Conservation (phyloP, 2,113 vertebrate species). For the Hippocampus abdominalis region DNA sequence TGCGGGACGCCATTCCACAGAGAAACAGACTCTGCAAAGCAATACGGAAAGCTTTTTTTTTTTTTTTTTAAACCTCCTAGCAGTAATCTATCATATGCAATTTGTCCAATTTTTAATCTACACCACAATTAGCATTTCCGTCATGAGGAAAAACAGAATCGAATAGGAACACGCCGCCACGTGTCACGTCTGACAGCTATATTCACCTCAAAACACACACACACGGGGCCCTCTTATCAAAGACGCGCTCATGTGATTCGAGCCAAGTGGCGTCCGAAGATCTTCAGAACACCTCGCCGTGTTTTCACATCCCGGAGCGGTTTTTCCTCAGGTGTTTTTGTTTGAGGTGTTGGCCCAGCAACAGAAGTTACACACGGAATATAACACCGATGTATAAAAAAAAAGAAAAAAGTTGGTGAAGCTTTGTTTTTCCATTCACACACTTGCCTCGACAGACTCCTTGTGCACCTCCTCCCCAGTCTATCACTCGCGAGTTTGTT, state of each 20-base stretch:
- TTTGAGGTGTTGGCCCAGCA: conserved; percentile 71
- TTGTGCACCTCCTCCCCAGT: conserved; percentile 48
- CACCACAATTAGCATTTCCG: background rate
- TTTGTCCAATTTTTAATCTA: background rate
- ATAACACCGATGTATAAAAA: conserved; percentile 66
- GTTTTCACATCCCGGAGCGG: conserved; percentile 52
- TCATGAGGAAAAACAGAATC: conserved; percentile 7
- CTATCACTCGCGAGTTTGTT: conserved; percentile 66
- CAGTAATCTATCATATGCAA: background rate
- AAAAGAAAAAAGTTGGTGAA: conserved; percentile 14
- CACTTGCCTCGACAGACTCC: conserved; percentile 47
- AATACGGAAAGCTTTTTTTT: background rate
- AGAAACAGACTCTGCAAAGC: background rate
- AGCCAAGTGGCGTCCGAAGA: conserved; percentile 4
- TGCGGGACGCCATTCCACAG: background rate
- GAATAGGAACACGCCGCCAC: conserved; percentile 7
- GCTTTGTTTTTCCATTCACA: conserved; percentile 69
- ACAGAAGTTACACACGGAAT: conserved; percentile 61
- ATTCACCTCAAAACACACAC: background rate
- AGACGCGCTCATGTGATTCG: conserved; percentile 1
- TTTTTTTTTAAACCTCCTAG: background rate
- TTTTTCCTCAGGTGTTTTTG: conserved; percentile 61
- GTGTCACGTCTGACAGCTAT: background rate
- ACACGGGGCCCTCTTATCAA: background rate
- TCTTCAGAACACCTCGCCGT: conserved; percentile 20